Base-by-base conservation (phyloP, 1,140 invertebrate species). In the Drosophila grimshawi region DNA sequence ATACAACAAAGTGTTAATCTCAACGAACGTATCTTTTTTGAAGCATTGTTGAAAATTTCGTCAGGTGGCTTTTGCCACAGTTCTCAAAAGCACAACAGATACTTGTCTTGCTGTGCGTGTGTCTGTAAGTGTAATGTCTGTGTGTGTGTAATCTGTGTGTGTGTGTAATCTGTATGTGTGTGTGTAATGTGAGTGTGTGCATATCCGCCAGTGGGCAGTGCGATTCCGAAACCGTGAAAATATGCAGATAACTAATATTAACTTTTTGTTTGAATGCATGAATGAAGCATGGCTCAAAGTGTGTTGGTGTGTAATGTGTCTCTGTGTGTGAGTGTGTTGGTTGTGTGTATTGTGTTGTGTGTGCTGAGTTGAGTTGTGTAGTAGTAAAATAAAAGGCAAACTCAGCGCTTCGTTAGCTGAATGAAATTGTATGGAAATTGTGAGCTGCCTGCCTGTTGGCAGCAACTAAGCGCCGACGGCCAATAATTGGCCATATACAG, bases 241-340 rank as follows among this genome's bases (percentile, higher is more conserved):
- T 89, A 88, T 88, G 85, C 85, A 88, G 85, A 88, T 88, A 88
- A 88, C 83, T 89, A 89, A 88, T 88, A 88, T 88, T 88, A 88
- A 83, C 80, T 88, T 86, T 86, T 86, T 83, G 69, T 83, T 83
- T 63, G 67, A 86, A 88, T 88, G 80, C 80, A 86, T 88, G 83
- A 88, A 88, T 88, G 83, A 89, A 89, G 82, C 80, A 53, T 78
- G 83, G 80, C 51, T 67, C 80, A 75, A 71, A 59, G 76, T 43
- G 37, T 39, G 37, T 39, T 39, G 37, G 3, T 6, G 41, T 39
- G 19, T 32, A 19, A 4, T 57, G 35, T 63, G 35, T 53, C 5
- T 55, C 57, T 6, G 59, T 30, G 30, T 6, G 39, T 55, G 32
- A n/a, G 7, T 57, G 52, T 57, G 29, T 64, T 6, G 5, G n/a